phyloP scores from a whole-genome alignment of 1,140 invertebrate genomes.

The Himalopsyche phryganea region DNA sequence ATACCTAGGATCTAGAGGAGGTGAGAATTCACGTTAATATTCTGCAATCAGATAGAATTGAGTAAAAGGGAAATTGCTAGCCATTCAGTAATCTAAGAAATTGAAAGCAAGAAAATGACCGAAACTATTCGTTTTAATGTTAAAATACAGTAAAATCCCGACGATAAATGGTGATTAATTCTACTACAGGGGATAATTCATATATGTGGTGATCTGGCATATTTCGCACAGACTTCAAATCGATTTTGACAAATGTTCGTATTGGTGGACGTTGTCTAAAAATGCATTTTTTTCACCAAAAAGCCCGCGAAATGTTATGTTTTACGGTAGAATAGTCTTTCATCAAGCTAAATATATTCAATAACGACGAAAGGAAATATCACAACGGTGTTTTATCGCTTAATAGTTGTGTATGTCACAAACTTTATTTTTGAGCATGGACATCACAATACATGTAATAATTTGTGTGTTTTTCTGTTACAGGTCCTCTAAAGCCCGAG shows the following conservation, averaged over 20 bases:
- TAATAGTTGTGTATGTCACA: no score
- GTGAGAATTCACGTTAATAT: constrained; percentile 33
- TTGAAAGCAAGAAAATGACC: not conserved
- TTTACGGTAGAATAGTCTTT: no score
- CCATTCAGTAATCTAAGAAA: not conserved
- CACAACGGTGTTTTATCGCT: no score
- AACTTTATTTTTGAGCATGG: no score
- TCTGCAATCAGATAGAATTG: not conserved
- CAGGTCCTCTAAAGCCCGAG: constrained; percentile 49
- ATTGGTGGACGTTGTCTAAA: no score
- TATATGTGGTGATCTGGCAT: not conserved
- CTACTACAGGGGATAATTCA: not conserved
- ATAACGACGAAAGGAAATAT: no score
- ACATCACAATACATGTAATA: no score
- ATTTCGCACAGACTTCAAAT: no score
- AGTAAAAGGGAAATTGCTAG: constrained; percentile 3
- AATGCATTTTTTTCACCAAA: no score
- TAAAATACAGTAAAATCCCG: not conserved
- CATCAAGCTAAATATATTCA: no score
- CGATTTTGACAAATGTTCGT: no score
- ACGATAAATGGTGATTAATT: not conserved
- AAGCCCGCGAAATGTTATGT: no score
- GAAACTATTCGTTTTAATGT: not conserved
- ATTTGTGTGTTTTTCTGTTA: constrained; percentile 25
- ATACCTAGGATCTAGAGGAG: constrained; percentile 45